These are phyloP conservation scores for Hirtodrosophila duncani DNA, from an alignment of 2,888 invertebrate genomes.

Conservation along the genomic window DNA sequence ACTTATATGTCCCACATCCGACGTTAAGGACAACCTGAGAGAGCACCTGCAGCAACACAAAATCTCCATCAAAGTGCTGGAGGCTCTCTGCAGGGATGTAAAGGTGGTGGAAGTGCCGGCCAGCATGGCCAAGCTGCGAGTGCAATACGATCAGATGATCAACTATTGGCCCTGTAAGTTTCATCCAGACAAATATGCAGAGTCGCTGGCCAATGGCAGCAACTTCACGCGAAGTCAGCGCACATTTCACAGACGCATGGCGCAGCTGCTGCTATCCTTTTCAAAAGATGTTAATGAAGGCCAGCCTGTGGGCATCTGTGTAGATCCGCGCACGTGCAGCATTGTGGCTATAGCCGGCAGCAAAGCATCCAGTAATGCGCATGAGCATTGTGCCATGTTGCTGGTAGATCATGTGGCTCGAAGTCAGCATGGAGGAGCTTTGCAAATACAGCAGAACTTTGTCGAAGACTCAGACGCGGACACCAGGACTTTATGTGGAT, in stretches of 20 bases:
- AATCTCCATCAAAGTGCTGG: conserved; percentile 40
- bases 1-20: conserved; percentile 80
- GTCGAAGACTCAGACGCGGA: conserved; percentile 19
- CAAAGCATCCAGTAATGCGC: conserved; percentile 4
- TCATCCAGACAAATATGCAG: conserved; percentile 87
- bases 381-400: conserved; percentile 88
- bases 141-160: conserved; percentile 82
- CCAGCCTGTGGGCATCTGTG: conserved; percentile 82
- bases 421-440: conserved; percentile 89
- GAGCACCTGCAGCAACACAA: conserved; percentile 67
- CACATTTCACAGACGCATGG: conserved; percentile 80
- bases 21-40: conserved; percentile 75
- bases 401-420: conserved; percentile 91
- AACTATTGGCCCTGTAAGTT: conserved; percentile 90
- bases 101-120: conserved; percentile 81
- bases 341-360: conserved; percentile 83
- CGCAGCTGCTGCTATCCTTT: conserved; percentile 79
- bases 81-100: conserved; percentile 75
- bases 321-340: conserved; percentile 84
- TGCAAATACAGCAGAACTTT: conserved; percentile 73
- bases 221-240: conserved; percentile 82
- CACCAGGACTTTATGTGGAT: conserved; percentile 73
- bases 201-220: conserved; percentile 82
- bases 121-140: conserved; percentile 82
- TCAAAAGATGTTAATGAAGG: conserved; percentile 60